Evolutionary conservation across 2,888 invertebrate genomes (phyloP).

Genomic region (Caenorhabditis parvicauda): DNA sequence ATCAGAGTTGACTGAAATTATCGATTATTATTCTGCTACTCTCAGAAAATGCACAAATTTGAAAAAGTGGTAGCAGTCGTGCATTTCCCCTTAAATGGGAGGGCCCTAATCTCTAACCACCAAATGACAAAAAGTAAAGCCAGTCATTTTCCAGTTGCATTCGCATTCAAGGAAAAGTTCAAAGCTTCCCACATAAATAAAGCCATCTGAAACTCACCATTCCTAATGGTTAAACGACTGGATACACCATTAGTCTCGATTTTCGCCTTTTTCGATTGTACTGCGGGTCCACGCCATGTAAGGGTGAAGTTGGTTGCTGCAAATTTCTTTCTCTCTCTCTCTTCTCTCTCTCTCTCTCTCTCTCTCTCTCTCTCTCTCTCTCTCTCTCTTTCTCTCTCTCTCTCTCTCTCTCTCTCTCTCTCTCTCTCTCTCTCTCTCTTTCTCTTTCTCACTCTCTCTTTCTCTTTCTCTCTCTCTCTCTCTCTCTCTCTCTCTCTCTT

Average conservation of each 20-base stretch:
- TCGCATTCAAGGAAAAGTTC: no score
- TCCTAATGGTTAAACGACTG: not conserved
- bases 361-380: not conserved
- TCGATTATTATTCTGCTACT: slow-evolving; percentile 24
- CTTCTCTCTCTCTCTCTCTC: slow-evolving; percentile 4
- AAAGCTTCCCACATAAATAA: no score
- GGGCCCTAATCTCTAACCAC: no score
- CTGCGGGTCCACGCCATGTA: slow-evolving; percentile 36
- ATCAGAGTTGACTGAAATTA: slow-evolving; percentile 4
- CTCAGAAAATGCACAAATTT: no score
- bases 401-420: slow-evolving; percentile 1
- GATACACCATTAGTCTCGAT: slow-evolving; percentile 3
- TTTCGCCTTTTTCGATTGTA: slow-evolving; percentile 16
- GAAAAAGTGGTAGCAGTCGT: no score
- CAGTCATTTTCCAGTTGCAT: not conserved
- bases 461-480: not conserved
- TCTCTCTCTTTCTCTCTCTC: not conserved
- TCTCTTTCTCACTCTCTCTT: not conserved
- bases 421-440: slow-evolving; percentile 2
- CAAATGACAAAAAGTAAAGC: no score
- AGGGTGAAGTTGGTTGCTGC: slow-evolving; percentile 24
- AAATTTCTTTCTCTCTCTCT: slow-evolving; percentile 2
- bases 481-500: slow-evolving; percentile 6
- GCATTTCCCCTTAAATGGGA: no score
- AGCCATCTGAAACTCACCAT: slow-evolving; percentile 12